These are phyloP conservation scores for Phymorhynchus buccinoides DNA, from an alignment of 1,140 invertebrate genomes.

Conservation along the genomic window DNA sequence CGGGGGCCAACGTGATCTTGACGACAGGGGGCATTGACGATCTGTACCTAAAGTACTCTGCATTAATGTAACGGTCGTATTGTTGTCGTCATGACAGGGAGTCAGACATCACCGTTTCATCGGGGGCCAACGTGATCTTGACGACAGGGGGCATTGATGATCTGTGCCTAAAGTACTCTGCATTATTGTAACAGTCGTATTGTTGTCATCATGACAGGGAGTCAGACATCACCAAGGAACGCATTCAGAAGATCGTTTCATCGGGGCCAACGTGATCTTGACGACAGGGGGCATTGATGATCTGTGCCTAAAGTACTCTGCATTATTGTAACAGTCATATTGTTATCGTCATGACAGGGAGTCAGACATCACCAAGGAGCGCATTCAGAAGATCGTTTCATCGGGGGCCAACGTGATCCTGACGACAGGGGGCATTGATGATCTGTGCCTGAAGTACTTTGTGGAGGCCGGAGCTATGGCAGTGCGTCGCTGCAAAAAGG, in stretches of 20 bases:
- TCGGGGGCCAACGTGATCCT: slow-evolving; percentile 97
- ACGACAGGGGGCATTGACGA: slow-evolving; percentile 98
- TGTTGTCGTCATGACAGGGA: slow-evolving; percentile 75
- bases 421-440: slow-evolving; percentile 97
- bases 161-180: slow-evolving; percentile 97
- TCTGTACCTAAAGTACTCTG: slow-evolving; percentile 97
- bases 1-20: slow-evolving; percentile 95
- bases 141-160: slow-evolving; percentile 98
- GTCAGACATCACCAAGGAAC: slow-evolving; percentile 97
- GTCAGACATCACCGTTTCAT: slow-evolving; percentile 91
- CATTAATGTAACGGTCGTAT: background rate
- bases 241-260: slow-evolving; percentile 94
- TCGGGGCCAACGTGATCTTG: slow-evolving; percentile 95
- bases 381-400: slow-evolving; percentile 94
- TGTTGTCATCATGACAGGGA: slow-evolving; percentile 75
- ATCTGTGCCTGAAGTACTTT: slow-evolving; percentile 99
- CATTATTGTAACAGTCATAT: background rate
- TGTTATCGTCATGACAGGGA: slow-evolving; percentile 75
- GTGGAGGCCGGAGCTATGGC: slow-evolving; percentile 98
- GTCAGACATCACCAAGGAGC: slow-evolving; percentile 97
- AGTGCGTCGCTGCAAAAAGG: slow-evolving; percentile 95
- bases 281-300: slow-evolving; percentile 98
- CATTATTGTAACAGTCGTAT: background rate
- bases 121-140: slow-evolving; percentile 95
- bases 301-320: slow-evolving; percentile 97